phyloP scores from a whole-genome alignment of 2,113 vertebrate species.

The Corythaeola cristata region DNA sequence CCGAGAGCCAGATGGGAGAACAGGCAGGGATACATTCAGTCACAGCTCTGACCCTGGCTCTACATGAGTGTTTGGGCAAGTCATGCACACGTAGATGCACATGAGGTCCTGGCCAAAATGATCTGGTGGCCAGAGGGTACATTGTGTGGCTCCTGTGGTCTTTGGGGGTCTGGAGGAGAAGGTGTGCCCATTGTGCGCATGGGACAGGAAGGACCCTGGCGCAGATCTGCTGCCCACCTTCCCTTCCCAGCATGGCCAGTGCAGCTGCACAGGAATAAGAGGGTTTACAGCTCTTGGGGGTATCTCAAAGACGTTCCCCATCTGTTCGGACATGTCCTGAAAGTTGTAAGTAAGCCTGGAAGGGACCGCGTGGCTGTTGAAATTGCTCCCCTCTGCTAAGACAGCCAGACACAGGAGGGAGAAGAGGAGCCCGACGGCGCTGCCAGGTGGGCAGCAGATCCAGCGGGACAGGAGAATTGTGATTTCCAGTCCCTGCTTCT shows the following conservation, averaged over 20 bases:
- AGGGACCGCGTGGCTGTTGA: background rate
- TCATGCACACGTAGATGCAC: background rate
- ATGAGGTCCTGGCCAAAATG: background rate
- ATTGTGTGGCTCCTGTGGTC: background rate
- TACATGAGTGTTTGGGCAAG: background rate
- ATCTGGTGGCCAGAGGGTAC: background rate
- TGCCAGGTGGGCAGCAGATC: background rate
- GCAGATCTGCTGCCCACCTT: background rate
- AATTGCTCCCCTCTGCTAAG: background rate
- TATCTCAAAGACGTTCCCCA: accelerated
- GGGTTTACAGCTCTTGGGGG: background rate
- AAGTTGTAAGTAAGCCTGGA: background rate
- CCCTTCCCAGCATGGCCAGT: background rate
- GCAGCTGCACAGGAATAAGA: background rate
- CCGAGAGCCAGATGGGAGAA: background rate
- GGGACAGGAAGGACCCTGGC: background rate
- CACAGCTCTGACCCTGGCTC: background rate
- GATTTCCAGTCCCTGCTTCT: background rate
- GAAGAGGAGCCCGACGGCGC: accelerated
- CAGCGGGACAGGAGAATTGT: accelerated
- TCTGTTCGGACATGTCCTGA: background rate
- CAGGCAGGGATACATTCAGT: background rate
- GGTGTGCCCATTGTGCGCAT: accelerated
- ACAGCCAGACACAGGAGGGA: background rate
- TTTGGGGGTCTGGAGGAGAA: background rate